phyloP scores from a whole-genome alignment of 92 coral and sea anemone species.

The Diadumene lineata region DNA sequence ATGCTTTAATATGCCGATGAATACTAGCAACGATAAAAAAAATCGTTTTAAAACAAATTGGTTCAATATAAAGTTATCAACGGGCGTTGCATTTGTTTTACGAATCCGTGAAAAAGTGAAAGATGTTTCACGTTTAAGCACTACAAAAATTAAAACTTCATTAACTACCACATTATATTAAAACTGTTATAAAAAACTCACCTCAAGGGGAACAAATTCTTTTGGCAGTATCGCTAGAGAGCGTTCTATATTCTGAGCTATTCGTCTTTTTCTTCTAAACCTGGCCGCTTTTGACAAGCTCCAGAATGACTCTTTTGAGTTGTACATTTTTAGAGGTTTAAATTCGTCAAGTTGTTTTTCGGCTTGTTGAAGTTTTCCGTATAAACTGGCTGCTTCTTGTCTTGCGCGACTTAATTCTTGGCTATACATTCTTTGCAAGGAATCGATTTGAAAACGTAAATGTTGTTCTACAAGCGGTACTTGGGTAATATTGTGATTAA shows the following conservation, averaged over 20 bases:
- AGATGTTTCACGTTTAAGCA: too few species aligned
- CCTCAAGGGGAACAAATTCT: constrained; percentile 5
- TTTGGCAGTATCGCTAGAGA: not conserved
- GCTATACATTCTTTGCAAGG: too few species aligned
- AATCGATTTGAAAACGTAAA: too few species aligned
- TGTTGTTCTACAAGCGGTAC: too few species aligned
- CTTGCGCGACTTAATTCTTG: not conserved
- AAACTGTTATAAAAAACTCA: not conserved
- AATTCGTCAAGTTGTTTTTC: not conserved
- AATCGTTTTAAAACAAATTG: too few species aligned
- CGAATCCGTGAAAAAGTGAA: too few species aligned
- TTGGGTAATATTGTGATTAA: too few species aligned
- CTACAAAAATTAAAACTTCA: not conserved
- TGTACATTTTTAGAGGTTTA: not conserved
- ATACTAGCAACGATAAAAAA: too few species aligned
- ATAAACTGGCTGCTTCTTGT: not conserved
- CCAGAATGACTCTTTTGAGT: not conserved
- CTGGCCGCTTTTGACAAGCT: not conserved
- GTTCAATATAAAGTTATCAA: too few species aligned
- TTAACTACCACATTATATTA: not conserved
- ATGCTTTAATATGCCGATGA: too few species aligned
- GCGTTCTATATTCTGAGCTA: not conserved
- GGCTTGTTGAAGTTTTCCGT: not conserved
- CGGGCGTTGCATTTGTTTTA: too few species aligned
- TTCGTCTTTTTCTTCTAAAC: not conserved